Percentiles rank a stretch among this genome's conserved stretches.
Conservation (phyloP, 2,113 vertebrate genomes). For the Mohoua ochrocephala region DNA sequence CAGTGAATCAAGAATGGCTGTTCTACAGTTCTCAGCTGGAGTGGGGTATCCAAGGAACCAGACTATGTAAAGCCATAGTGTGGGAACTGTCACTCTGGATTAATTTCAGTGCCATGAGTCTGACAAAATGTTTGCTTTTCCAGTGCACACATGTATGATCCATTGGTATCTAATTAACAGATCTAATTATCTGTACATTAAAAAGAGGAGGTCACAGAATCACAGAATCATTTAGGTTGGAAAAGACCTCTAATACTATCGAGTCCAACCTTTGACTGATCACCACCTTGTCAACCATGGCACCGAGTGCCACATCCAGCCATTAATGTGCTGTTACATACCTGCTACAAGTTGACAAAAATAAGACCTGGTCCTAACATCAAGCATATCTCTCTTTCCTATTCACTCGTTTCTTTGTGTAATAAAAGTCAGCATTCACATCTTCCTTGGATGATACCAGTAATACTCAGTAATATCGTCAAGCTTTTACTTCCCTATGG, state of each 20-base stretch:
- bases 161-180: background rate
- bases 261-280: background rate
- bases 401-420: background rate
- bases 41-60: background rate
- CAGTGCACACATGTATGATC: background rate
- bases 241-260: background rate
- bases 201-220: background rate
- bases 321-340: background rate
- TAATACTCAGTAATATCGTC: background rate
- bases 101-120: background rate
- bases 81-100: background rate
- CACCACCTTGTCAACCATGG: background rate
- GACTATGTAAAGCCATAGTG: background rate
- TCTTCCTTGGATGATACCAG: background rate
- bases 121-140: background rate
- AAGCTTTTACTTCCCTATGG: background rate
- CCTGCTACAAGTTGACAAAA: background rate
- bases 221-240: background rate
- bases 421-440: background rate
- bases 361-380: background rate
- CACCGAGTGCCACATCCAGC: background rate
- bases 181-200: background rate
- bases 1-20: background rate
- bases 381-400: background rate
- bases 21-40: background rate